Percentiles rank a stretch among this genome's conserved stretches.
phyloP scores from a whole-genome alignment of 2,888 invertebrate species.

The Hermodice carunculata region DNA sequence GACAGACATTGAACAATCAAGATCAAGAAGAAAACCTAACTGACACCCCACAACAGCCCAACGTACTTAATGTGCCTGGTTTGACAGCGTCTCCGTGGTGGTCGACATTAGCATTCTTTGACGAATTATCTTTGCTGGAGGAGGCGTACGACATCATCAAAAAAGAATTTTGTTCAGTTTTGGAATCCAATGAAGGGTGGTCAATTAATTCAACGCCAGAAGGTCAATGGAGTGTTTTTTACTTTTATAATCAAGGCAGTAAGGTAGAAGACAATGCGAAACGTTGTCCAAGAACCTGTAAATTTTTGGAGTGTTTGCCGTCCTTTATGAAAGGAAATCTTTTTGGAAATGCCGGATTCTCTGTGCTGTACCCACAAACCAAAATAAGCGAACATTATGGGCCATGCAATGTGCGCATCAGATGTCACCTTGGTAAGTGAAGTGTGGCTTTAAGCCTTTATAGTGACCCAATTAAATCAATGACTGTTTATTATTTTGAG shows the following conservation, averaged over 20 bases:
- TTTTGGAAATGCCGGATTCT: slow-evolving; percentile 66
- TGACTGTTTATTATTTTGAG: too few relatives aligned
- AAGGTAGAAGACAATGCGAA: slow-evolving; percentile 44
- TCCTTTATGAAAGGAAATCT: slow-evolving; percentile 54
- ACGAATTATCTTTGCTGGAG: too few relatives aligned
- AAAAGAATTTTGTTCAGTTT: background rate
- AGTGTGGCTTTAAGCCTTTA: too few relatives aligned
- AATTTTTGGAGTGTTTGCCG: slow-evolving; percentile 44
- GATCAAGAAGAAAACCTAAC: too few relatives aligned
- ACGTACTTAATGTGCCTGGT: too few relatives aligned
- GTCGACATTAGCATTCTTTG: too few relatives aligned
- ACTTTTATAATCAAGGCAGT: slow-evolving; percentile 61
- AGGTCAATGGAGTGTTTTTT: slow-evolving; percentile 59
- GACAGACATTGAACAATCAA: too few relatives aligned
- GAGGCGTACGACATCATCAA: too few relatives aligned
- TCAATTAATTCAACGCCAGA: slow-evolving; percentile 51
- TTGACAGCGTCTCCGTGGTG: too few relatives aligned
- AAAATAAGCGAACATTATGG: slow-evolving; percentile 60
- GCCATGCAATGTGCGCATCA: slow-evolving; percentile 61
- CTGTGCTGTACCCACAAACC: slow-evolving; percentile 61
- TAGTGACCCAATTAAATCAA: too few relatives aligned
- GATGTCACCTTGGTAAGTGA: slow-evolving; percentile 59
- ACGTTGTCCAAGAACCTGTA: slow-evolving; percentile 54
- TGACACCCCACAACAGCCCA: too few relatives aligned
- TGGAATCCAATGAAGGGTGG: slow-evolving; percentile 41